Evolutionary conservation across 2,797 vertebrate species (phyloP).

Genomic region (Gymnoscopelus microlampas): DNA sequence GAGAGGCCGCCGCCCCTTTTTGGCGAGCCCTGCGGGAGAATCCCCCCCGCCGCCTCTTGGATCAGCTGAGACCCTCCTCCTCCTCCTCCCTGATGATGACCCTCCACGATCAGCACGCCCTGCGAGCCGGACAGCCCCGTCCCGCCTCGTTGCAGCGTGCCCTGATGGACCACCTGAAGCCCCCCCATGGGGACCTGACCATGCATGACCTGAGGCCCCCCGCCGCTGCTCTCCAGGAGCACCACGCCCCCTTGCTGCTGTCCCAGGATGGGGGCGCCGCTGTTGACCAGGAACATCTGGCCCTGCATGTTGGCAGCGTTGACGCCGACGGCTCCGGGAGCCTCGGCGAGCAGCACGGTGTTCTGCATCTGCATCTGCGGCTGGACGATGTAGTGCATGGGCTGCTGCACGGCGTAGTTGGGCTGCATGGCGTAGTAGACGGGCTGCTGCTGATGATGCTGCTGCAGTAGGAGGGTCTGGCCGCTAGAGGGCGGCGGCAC

Average conservation of each 20-base stretch:
- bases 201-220: slow-evolving; percentile 8
- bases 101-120: slow-evolving; percentile 61
- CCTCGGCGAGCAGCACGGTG: slow-evolving; percentile 83
- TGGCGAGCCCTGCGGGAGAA: not conserved
- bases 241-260: slow-evolving; percentile 68
- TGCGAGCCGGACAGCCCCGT: slow-evolving; percentile 53
- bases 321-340: slow-evolving; percentile 62
- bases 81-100: slow-evolving; percentile 15
- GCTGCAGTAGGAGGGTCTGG: slow-evolving; percentile 55
- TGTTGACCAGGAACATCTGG: slow-evolving; percentile 71
- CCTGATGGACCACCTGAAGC: slow-evolving; percentile 52
- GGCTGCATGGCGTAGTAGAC: slow-evolving; percentile 62
- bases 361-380: slow-evolving; percentile 81
- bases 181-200: slow-evolving; percentile 49
- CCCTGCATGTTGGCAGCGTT: slow-evolving; percentile 71
- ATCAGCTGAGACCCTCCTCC: slow-evolving; percentile 32
- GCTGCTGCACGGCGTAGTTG: slow-evolving; percentile 18
- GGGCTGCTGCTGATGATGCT: slow-evolving; percentile 36
- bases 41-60: slow-evolving; percentile 41
- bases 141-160: slow-evolving; percentile 39
- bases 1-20: not conserved
- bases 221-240: slow-evolving; percentile 53
- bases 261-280: slow-evolving; percentile 55
- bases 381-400: too few species aligned
- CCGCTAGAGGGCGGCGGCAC: not conserved